phyloP scores from a whole-genome alignment of 1,140 invertebrate genomes.

The Scaptomyza hsui region DNA sequence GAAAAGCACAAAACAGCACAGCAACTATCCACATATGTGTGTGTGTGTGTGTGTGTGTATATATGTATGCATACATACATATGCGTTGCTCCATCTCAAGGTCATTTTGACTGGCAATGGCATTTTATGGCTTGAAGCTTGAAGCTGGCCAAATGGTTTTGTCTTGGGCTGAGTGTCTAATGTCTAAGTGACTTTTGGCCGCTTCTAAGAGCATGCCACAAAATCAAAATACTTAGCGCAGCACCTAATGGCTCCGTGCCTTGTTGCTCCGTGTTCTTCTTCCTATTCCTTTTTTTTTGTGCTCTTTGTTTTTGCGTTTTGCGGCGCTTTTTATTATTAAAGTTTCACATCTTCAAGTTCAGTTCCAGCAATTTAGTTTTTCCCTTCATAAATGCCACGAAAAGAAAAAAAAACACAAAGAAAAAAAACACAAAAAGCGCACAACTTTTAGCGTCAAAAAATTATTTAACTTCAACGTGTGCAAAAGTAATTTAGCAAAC shows the following conservation, averaged over 20 bases:
- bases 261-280: conserved; percentile 16
- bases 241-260: conserved; percentile 39
- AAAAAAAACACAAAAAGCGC: conserved; percentile 19
- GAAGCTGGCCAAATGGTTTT: conserved; percentile 11
- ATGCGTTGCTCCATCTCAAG: conserved; percentile 31
- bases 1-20: conserved; percentile 53
- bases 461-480: conserved; percentile 53
- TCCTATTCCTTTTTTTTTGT: neutral
- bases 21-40: conserved; percentile 19
- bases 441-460: conserved; percentile 41
- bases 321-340: conserved; percentile 43
- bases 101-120: conserved; percentile 40
- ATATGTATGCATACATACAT: neutral
- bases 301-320: neutral
- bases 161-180: conserved; percentile 15
- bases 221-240: conserved; percentile 46
- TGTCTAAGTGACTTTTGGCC: conserved; percentile 45
- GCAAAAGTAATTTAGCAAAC: conserved; percentile 73
- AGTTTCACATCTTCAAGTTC: conserved; percentile 36
- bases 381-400: neutral
- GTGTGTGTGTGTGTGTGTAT: neutral
- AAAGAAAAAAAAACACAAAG: conserved; percentile 12
- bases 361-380: conserved; percentile 49
- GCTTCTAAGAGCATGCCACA: conserved; percentile 24
- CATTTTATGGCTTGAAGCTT: conserved; percentile 20